Evolutionary conservation across 2,113 vertebrate species (phyloP), one percentile per base, ranked within the genome.

Genomic region (Forbesichthys agassizii): DNA sequence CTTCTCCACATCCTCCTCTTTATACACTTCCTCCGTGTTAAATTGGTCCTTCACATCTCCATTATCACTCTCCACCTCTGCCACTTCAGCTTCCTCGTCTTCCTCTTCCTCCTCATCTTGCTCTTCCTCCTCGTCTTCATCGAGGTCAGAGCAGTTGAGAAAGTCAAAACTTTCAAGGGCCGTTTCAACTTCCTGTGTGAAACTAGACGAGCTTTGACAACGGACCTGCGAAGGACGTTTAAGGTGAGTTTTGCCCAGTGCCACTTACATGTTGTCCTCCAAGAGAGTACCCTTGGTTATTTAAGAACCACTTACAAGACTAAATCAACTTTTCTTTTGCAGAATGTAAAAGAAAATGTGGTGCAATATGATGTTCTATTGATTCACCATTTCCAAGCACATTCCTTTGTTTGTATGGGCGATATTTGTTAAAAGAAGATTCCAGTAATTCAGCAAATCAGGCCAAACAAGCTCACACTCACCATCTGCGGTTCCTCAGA

Each of bases 151-250:
- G 16, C 93, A 94, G 68, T 99, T 95, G 71, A 99, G 96, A 77
- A 99, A 99, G 88, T 96, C 96, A 48, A 99, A 99, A 82, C 98
- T 99, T 86, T 96, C 98, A 10, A 99, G 92, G 0, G 96, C 98
- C 0, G 96, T 95, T 73, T 99, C 95, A 54, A 99, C 96, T 0
- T 97, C 95, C 82, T 96, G 91, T 74, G 91, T 99, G 66, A 98
- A 95, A 78, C 97, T 99, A 48, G 94, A 94, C 11, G 96, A 93
- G 77, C 96, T 96, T 12, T 93, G 93, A 76, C 94, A 96, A 66
- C 93, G 52, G 0, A 89, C 95, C 90, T 98, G 86, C 3, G 42
- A 66, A 79, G 53, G 59, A 58, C 60, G 20, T 11, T 14, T 11
- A 14, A 14, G 49, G 49, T 10, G 11, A 8, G 56, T 1, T 54